Base-by-base conservation (phyloP, 2,113 vertebrate genomes). In the Neodontobutis hainanensis region DNA sequence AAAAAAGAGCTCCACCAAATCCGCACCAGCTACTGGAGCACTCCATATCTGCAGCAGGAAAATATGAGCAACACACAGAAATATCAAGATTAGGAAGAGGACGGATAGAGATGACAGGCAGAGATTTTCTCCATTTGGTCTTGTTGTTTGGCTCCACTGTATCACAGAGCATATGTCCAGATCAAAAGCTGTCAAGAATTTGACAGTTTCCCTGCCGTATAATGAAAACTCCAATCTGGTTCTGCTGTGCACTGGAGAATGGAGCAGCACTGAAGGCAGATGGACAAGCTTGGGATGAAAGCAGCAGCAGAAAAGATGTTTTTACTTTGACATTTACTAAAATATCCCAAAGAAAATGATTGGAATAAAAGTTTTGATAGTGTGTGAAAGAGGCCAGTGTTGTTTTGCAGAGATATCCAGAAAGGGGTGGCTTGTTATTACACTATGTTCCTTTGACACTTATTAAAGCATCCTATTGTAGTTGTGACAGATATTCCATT, bases 201-300 rank as follows among this genome's bases (percentile, higher is more conserved):
- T 80, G 78, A 90, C 75, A 82, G 70, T 70, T 88, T 74, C 12
- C 71, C 65, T 60, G 61, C 70, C 75, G 76, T 78, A 73, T 79
- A 73, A 88, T 82, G 74, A 82, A 89, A 89, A 75, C 64, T 74
- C 60, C 78, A 84, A 85, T 90, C 84, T 87, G 78, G 80, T 80
- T 84, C 56, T 76, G 58, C 42, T 73, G 9, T 70, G 51, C 77
- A 68, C 51, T 45, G 82, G 50, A 85, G 70, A 69, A 55, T 46
- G 61, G 65, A 52, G 40, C 36, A 53, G 53, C 43, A 56, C 15
- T 44, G 48, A 40, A 47, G 56, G 45, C 43, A 78, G 43, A 71
- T 36, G 71, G 68, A 70, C 47, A 47, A 51, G 57, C 50, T 38
- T 4, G 12, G 64, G 62, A 68, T 68, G 34, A 51, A 53, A 58